phyloP scores from a whole-genome alignment of 2,797 vertebrate species.

The Selene dorsalis region DNA sequence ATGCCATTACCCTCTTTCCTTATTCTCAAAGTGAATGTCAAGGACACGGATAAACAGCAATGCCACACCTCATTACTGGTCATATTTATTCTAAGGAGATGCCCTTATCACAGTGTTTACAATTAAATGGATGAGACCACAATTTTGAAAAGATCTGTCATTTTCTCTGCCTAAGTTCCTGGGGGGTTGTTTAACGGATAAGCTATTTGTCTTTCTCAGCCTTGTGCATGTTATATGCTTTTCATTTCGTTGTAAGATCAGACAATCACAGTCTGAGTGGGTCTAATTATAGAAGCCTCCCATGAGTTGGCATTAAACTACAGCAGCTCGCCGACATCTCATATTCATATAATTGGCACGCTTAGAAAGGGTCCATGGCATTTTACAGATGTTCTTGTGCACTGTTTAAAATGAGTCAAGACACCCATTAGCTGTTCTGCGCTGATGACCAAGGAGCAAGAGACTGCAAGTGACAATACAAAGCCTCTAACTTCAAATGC shows the following conservation, averaged over 20 bases:
- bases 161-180: conserved; percentile 49
- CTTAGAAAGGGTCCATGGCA: conserved; percentile 66
- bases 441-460: conserved; percentile 47
- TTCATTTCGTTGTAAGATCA: conserved; percentile 66
- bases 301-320: conserved; percentile 74
- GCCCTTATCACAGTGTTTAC: conserved; percentile 78
- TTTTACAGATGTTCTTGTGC: conserved; percentile 75
- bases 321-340: conserved; percentile 62
- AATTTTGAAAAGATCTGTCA: conserved; percentile 69
- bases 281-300: conserved; percentile 74
- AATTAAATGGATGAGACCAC: conserved; percentile 79
- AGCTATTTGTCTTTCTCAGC: conserved; percentile 69
- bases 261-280: conserved; percentile 63
- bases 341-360: conserved; percentile 71
- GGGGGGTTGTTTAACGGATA: conserved; percentile 60
- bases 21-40: conserved; percentile 83
- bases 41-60: conserved; percentile 81
- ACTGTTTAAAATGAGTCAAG: conserved; percentile 62
- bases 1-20: conserved; percentile 66
- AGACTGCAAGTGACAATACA: conserved; percentile 33
- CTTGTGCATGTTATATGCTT: conserved; percentile 59
- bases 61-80: conserved; percentile 81
- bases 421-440: conserved; percentile 60
- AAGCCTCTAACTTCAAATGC: conserved; percentile 36
- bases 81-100: conserved; percentile 80